Evolutionary conservation across 2,888 invertebrate genomes (phyloP), one percentile per base, ranked within the genome.

Genomic region (Arrhopalites spinosus): DNA sequence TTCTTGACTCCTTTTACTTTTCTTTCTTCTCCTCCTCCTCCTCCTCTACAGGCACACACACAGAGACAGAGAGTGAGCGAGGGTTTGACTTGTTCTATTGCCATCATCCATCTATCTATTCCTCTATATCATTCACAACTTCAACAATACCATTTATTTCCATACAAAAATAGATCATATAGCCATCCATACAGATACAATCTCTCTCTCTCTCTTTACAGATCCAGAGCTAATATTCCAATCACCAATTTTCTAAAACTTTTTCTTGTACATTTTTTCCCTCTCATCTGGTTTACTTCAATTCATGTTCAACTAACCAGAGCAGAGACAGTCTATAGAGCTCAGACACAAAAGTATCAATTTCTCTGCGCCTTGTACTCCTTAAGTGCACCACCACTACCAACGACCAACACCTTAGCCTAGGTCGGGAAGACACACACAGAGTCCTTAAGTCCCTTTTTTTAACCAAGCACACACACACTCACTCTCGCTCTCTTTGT

Each of bases 101-200:
- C 50, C 36, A 36, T 36, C 36, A 36, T 36, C 36, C 36, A 36
- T 63, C 63, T 63, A 3, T 63, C 61, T 25, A 27, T 61, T 23
- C 25, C 13, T 61, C 61, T 61, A 27, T 29, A 63, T 29, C 63
- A 27, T 29, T 63, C 27, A 29, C 30, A 66, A 64, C 50, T 66
- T 73, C 66, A 73, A 73, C 73, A 73, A 73, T 73, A 30, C 50
- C 47, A 73, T 73, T 73, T 53, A 73, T 73, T 73, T 73, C 66
- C n/a, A 47, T 29, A 73, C 73, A 45, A 53, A 73, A 73, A 73
- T 73, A 73, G 73, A 27, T 25, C 25, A 25, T 27, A 25, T 59
- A 59, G 20, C 5, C 59, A 23, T 59, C 59, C 59, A 36, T 11
- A 11, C 3, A 36, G 36, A 36, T 36, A 36, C 36, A 36, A 36